Conservation (phyloP, 2,888 invertebrate species). For the Fragum fragum region DNA sequence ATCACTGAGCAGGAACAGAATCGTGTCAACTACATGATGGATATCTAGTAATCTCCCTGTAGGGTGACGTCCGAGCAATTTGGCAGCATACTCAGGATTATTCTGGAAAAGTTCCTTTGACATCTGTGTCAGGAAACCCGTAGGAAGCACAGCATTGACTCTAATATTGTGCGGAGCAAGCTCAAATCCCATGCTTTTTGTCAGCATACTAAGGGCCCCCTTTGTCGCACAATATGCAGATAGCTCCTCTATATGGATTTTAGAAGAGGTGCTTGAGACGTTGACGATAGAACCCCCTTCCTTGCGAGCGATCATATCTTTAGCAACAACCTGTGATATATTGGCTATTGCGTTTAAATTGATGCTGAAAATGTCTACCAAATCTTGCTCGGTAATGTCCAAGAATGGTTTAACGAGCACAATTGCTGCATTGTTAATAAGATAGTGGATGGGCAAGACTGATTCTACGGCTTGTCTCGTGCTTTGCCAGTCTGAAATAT, state of each 20-base stretch:
- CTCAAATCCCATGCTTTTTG: constrained; percentile 6
- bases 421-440: constrained; percentile 18
- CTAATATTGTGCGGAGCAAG: constrained; percentile 19
- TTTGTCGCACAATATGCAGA: constrained; percentile 1
- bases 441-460: constrained; percentile 17
- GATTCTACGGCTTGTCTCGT: neutral
- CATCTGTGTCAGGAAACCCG: neutral
- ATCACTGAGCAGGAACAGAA: constrained; percentile 16
- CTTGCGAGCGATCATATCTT: constrained; percentile 12
- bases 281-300: constrained; percentile 24
- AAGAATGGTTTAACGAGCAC: neutral
- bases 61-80: neutral
- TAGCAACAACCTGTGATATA: constrained; percentile 17
- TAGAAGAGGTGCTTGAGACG: neutral
- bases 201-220: neutral
- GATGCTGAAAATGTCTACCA: neutral
- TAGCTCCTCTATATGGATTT: neutral
- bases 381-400: neutral
- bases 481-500: neutral
- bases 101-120: neutral
- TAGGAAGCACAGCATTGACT: constrained; percentile 8
- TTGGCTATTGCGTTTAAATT: constrained; percentile 12
- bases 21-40: neutral
- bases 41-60: neutral
- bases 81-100: neutral